These are phyloP conservation scores for Agraylea sexmaculata DNA, from an alignment of 1,140 invertebrate genomes.

Conservation along the genomic window DNA sequence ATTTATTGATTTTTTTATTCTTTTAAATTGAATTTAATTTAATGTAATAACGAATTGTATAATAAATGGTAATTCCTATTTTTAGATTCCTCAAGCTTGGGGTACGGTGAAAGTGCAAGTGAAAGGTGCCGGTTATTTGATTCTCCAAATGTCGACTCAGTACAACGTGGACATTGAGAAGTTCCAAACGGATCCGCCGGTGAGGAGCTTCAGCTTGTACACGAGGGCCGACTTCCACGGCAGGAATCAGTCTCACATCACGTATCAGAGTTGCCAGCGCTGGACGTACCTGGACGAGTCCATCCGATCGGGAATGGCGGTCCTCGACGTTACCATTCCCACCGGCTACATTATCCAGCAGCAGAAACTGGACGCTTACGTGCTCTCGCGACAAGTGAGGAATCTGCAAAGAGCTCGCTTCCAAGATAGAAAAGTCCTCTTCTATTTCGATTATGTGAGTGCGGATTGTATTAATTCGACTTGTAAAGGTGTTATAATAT, in stretches of 20 bases:
- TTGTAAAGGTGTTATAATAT: background rate
- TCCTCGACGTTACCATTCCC: slow-evolving; percentile 82
- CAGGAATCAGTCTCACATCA: slow-evolving; percentile 87
- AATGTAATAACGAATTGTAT: no score
- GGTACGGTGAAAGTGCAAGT: slow-evolving; percentile 84
- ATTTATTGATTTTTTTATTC: no score
- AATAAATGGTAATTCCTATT: slow-evolving; percentile 15
- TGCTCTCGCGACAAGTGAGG: slow-evolving; percentile 56
- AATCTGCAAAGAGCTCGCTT: slow-evolving; percentile 79
- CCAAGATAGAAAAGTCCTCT: slow-evolving; percentile 69
- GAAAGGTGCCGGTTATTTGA: slow-evolving; percentile 81
- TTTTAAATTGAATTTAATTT: no score
- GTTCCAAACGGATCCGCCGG: slow-evolving; percentile 76
- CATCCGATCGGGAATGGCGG: slow-evolving; percentile 76
- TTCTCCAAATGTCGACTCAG: slow-evolving; percentile 86
- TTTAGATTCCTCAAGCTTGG: slow-evolving; percentile 79
- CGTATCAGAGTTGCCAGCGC: slow-evolving; percentile 68
- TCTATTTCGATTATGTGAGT: slow-evolving; percentile 90
- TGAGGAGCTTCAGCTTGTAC: slow-evolving; percentile 60
- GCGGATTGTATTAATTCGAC: slow-evolving; percentile 7
- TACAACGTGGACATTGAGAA: slow-evolving; percentile 85
- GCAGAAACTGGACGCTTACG: slow-evolving; percentile 75
- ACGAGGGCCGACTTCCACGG: slow-evolving; percentile 68
- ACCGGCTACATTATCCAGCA: slow-evolving; percentile 92
- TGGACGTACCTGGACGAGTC: slow-evolving; percentile 73